These are phyloP conservation scores for Rhabditoides inermis DNA, from an alignment of 2,888 invertebrate species.

Conservation along the genomic window DNA sequence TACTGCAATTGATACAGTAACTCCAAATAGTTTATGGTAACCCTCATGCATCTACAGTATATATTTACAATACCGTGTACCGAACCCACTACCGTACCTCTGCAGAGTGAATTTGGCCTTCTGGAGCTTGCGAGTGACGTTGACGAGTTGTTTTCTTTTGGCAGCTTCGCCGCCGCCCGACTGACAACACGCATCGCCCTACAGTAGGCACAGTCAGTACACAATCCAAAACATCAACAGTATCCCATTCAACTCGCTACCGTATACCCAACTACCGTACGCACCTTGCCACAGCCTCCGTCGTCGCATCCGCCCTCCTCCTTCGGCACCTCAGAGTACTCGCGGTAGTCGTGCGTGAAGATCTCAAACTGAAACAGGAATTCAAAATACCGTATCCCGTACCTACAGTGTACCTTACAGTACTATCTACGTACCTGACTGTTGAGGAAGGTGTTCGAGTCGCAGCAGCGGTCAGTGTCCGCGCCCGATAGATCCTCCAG, in stretches of 20 bases:
- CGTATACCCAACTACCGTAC: constrained; percentile 2
- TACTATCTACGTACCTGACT: constrained; percentile 10
- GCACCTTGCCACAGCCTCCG: constrained; percentile 2
- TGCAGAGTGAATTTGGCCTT: constrained; percentile 11
- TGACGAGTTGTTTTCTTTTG: constrained; percentile 25
- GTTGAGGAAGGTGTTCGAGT: constrained; percentile 11
- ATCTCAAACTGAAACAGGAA: constrained; percentile 19
- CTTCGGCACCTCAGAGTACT: no score
- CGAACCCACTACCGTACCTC: no score
- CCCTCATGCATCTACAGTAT: no score
- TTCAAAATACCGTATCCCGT: no score
- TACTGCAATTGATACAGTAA: no score
- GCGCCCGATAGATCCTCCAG: constrained; percentile 12
- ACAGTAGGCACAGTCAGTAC: no score
- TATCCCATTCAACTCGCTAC: no score
- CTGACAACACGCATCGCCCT: constrained; percentile 6
- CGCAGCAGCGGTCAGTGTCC: constrained; percentile 13
- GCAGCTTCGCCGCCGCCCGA: constrained; percentile 6
- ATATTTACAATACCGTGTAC: no score
- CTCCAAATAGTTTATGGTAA: no score
- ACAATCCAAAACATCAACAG: no score
- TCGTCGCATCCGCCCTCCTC: constrained; percentile 10
- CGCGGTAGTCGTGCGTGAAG: constrained; percentile 27
- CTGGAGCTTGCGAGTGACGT: constrained; percentile 20
- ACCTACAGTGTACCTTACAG: no score